Evolutionary conservation across 2,888 invertebrate genomes (phyloP), one percentile per base, ranked within the genome.

Genomic region (Dexiosoma caninum): DNA sequence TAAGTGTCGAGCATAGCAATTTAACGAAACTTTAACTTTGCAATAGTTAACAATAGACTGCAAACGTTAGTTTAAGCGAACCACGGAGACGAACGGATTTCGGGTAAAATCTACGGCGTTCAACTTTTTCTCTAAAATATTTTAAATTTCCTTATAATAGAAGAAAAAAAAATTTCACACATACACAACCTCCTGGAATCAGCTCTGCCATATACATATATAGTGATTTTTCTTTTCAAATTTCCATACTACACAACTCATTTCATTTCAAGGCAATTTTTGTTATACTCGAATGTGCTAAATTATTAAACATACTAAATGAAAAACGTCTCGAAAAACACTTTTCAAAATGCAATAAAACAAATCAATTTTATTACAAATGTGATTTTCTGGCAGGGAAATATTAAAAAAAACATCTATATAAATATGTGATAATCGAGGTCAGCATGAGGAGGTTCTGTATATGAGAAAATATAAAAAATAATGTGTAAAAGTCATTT

Each of bases 51-150:
- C 85, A 86, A 81, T 84, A 84, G 85, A 85, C 87, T 87, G 87
- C 86, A 87, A 87, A 88, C 86, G 87, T 88, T 90, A 90, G 90
- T 90, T 89, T 89, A 88, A 90, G 89, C 87, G 89, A 90, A 90
- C 89, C 89, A 89, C 90, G 88, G 87, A 89, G 88, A 87, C 88
- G 89, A 89, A 89, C 90, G 90, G 90, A 90, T 89, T 89, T 88
- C 90, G 89, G 90, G 90, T 88, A 87, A 87, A 85, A 81, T 14
- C 69, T 80, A 64, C 81, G 84, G 83, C 82, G 84, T 81, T 75
- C 42, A 67, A 23, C 14, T 55, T 64, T 66, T 32, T 32, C 32
- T 53, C 27, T 30, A 40, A 30, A 60, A 27, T 55, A 32, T 49
- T 67, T 27, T 44, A n/a, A n/a, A n/a, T 37, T 57, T 27, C 27